Evolutionary conservation across 2,888 invertebrate genomes (phyloP).

Genomic region (Microdon myrmicae): DNA sequence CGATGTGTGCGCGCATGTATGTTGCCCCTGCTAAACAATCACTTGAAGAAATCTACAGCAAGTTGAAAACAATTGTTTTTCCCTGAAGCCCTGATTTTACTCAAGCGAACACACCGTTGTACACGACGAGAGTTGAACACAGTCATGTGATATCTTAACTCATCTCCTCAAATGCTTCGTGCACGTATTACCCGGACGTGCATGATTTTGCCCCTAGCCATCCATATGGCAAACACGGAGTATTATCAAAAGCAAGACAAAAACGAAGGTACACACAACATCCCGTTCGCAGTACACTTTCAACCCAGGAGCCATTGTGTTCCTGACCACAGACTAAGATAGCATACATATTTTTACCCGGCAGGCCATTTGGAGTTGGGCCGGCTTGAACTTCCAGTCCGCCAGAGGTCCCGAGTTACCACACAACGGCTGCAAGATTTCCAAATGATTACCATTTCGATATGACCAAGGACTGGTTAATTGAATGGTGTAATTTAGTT

Average conservation of each 20-base stretch:
- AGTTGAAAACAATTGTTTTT: conserved; percentile 42
- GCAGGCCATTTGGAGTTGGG: conserved; percentile 40
- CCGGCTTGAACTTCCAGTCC: conserved; percentile 14
- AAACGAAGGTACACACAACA: conserved; percentile 17
- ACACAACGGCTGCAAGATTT: conserved; percentile 28
- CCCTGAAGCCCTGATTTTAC: conserved; percentile 37
- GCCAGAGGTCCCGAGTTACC: not conserved
- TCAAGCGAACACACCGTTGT: conserved; percentile 23
- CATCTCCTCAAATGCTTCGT: conserved; percentile 47
- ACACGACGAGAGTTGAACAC: conserved; percentile 11
- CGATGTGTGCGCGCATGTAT: conserved; percentile 14
- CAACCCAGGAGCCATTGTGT: conserved; percentile 25
- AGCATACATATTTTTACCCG: conserved; percentile 9
- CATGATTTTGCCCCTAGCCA: conserved; percentile 31
- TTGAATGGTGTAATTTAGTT: conserved; percentile 51
- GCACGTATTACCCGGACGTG: conserved; percentile 13
- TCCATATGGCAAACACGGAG: conserved; percentile 12
- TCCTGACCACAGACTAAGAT: conserved; percentile 14
- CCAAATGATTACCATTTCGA: conserved; percentile 50
- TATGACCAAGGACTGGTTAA: conserved; percentile 52
- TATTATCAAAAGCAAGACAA: no score
- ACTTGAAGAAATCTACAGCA: conserved; percentile 35
- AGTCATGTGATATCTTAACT: conserved; percentile 50
- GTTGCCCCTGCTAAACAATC: no score
- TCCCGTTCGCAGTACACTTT: conserved; percentile 16